Percentiles rank a stretch among this genome's conserved stretches.
These are phyloP conservation scores for Cryptocephalus primarius DNA, from an alignment of 2,888 invertebrate genomes.

Conservation along the genomic window DNA sequence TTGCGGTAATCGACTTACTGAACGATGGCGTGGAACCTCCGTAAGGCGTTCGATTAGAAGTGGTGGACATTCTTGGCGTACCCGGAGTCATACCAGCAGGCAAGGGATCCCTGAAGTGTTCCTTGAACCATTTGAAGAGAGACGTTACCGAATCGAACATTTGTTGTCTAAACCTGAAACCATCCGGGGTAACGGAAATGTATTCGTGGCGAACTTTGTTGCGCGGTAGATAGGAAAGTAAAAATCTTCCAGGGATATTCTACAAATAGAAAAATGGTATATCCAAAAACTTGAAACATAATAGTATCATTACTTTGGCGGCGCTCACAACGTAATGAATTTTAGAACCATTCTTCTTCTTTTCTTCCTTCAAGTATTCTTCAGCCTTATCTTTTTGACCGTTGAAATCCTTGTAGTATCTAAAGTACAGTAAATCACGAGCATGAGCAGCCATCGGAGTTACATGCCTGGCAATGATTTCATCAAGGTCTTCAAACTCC, in stretches of 20 bases:
- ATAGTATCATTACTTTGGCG: conserved; percentile 45
- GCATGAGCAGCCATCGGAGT: conserved; percentile 94
- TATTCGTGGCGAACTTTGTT: conserved; percentile 82
- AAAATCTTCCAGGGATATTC: conserved; percentile 84
- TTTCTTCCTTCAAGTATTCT: conserved; percentile 78
- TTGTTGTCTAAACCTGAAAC: conserved; percentile 81
- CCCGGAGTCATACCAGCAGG: conserved; percentile 61
- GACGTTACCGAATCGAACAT: conserved; percentile 73
- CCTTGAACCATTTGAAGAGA: conserved; percentile 94
- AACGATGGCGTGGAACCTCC: conserved; percentile 24
- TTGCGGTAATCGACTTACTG: conserved; percentile 4
- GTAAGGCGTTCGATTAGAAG: conserved; percentile 42
- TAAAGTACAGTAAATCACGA: conserved; percentile 81
- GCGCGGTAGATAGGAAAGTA: conserved; percentile 87
- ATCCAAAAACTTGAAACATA: neutral
- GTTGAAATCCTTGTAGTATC: conserved; percentile 73
- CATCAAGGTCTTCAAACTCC: conserved; percentile 97
- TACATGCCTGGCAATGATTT: conserved; percentile 94
- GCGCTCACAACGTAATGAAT: conserved; percentile 84
- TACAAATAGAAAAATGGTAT: conserved; percentile 16
- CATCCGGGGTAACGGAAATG: conserved; percentile 83
- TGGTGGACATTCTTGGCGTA: conserved; percentile 53
- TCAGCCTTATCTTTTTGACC: conserved; percentile 82
- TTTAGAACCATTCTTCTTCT: conserved; percentile 73
- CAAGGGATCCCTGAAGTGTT: conserved; percentile 88